phyloP scores from a whole-genome alignment of 2,888 invertebrate species.

The Dicroscelio sp. region DNA sequence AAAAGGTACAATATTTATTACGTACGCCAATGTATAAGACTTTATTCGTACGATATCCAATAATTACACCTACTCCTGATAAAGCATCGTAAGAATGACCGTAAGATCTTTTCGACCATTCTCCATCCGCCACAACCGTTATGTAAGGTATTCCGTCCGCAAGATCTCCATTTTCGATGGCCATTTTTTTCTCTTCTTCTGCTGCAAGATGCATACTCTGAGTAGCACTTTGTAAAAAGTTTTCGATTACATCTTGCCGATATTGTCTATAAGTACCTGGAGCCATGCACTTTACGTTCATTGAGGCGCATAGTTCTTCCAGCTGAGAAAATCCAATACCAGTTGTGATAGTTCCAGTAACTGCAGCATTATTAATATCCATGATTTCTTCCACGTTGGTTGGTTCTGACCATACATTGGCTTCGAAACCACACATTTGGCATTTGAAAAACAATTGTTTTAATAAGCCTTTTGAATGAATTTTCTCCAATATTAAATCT shows the following conservation, averaged over 20 bases:
- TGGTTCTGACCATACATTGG: slow-evolving; percentile 74
- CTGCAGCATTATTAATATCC: slow-evolving; percentile 64
- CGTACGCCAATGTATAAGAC: slow-evolving; percentile 82
- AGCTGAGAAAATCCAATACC: slow-evolving; percentile 79
- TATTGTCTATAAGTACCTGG: neutral
- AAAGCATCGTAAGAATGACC: slow-evolving; percentile 60
- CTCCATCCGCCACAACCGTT: slow-evolving; percentile 45
- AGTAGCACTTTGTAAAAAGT: neutral
- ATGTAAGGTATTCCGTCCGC: slow-evolving; percentile 33
- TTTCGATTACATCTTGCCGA: neutral
- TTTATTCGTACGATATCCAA: slow-evolving; percentile 75
- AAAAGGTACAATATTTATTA: slow-evolving; percentile 67
- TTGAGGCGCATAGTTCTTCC: slow-evolving; percentile 69
- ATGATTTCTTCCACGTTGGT: too few species aligned
- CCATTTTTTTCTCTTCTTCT: slow-evolving; percentile 57
- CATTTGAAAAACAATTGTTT: slow-evolving; percentile 51
- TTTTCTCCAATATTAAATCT: neutral
- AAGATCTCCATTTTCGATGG: slow-evolving; percentile 44
- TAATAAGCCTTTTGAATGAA: neutral
- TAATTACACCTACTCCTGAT: slow-evolving; percentile 63
- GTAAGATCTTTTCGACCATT: slow-evolving; percentile 70
- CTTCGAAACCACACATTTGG: slow-evolving; percentile 36
- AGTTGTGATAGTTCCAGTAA: slow-evolving; percentile 67
- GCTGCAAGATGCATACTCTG: neutral
- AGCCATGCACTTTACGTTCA: slow-evolving; percentile 73